A percentile compares a stretch with the other conserved stretches of the same genome.
phyloP scores from a whole-genome alignment of 2,797 vertebrate genomes.

The Hoplostethus mediterraneus region DNA sequence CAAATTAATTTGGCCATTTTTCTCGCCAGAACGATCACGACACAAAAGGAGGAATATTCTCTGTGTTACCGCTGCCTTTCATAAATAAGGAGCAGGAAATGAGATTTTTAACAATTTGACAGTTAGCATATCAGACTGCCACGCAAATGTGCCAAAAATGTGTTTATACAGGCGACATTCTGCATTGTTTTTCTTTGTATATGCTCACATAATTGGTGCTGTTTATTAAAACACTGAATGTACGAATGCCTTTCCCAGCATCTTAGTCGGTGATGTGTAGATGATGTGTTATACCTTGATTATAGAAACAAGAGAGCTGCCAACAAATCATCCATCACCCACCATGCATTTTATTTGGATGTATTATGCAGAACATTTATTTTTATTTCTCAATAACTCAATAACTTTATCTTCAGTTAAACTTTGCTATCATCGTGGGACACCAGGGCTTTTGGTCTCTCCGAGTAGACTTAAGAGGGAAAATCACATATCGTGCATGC shows the following conservation, averaged over 20 bases:
- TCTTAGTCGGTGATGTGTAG: not conserved
- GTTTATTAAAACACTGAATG: slow-evolving; percentile 1
- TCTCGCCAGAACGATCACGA: slow-evolving; percentile 8
- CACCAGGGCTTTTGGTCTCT: not conserved
- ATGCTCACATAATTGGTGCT: slow-evolving; percentile 12
- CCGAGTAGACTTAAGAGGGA: not conserved
- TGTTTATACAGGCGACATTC: slow-evolving; percentile 29
- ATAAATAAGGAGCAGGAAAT: slow-evolving; percentile 40
- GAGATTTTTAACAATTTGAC: slow-evolving; percentile 51
- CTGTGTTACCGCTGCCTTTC: not conserved
- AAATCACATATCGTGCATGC: slow-evolving; percentile 14
- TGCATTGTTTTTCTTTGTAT: not conserved
- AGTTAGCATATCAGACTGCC: slow-evolving; percentile 23
- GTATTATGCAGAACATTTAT: not conserved
- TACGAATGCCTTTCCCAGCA: slow-evolving; percentile 10
- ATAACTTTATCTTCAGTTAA: slow-evolving; percentile 6
- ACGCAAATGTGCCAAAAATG: slow-evolving; percentile 21
- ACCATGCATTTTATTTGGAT: slow-evolving; percentile 2
- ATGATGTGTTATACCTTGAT: slow-evolving; percentile 35
- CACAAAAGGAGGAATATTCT: slow-evolving; percentile 4
- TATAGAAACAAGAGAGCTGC: slow-evolving; percentile 20
- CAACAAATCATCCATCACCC: slow-evolving; percentile 25
- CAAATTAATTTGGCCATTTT: not conserved
- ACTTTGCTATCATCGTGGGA: not conserved
- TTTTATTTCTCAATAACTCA: not conserved